Evolutionary conservation across 2,797 vertebrate genomes (phyloP).

Genomic region (Scarus forsteni): DNA sequence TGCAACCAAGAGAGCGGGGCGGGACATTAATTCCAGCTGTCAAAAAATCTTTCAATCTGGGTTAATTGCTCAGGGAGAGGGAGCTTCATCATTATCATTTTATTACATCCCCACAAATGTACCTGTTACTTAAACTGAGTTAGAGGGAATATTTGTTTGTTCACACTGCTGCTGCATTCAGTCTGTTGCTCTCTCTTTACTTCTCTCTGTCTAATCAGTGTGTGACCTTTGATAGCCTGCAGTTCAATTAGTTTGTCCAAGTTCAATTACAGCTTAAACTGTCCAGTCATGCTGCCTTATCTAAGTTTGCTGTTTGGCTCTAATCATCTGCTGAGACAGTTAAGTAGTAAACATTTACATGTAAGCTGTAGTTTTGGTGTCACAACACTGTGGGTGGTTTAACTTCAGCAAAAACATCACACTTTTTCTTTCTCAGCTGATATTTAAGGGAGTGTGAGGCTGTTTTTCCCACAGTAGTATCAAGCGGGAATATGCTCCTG

Average conservation of each 20-base stretch:
- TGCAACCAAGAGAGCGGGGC: constrained; percentile 59
- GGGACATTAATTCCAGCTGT: constrained; percentile 66
- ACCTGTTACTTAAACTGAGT: constrained; percentile 49
- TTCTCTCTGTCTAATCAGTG: neutral
- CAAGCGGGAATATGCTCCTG: neutral
- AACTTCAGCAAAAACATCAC: constrained; percentile 8
- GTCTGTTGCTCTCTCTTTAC: neutral
- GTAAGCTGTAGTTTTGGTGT: neutral
- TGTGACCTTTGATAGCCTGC: constrained; percentile 13
- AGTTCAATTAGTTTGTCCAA: neutral
- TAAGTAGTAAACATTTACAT: neutral
- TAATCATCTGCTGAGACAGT: constrained; percentile 10
- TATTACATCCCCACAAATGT: constrained; percentile 25
- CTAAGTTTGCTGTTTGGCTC: constrained; percentile 4
- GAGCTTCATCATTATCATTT: constrained; percentile 58
- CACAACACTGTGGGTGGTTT: neutral
- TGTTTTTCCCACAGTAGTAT: constrained; percentile 21
- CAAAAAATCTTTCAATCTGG: constrained; percentile 71
- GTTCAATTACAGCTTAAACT: neutral
- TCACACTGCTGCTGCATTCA: neutral
- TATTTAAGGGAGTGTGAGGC: constrained; percentile 14
- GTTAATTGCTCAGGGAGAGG: constrained; percentile 80
- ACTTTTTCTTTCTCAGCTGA: neutral
- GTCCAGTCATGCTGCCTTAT: neutral
- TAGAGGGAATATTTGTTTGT: constrained; percentile 18